A percentile compares a stretch with the other conserved stretches of the same genome.
phyloP scores from a whole-genome alignment of 2,888 invertebrate genomes.

The Stenodema calcarata region DNA sequence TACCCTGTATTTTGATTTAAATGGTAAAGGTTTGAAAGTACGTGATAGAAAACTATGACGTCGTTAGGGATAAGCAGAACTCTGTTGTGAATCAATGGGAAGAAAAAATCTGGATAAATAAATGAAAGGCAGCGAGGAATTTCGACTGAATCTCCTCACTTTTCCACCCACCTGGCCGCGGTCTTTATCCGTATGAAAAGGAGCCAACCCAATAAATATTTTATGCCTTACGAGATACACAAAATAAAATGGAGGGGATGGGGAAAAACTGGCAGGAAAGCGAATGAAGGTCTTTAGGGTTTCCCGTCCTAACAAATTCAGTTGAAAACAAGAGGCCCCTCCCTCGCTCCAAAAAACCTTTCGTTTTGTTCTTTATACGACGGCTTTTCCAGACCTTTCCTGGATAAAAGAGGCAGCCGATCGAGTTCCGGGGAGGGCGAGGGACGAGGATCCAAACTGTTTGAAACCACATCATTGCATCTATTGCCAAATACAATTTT shows the following conservation, averaged over 20 bases:
- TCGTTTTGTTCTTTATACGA: not conserved
- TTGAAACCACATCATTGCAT: not conserved
- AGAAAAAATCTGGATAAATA: not conserved
- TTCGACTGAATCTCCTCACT: not conserved
- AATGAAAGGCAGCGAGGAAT: not conserved
- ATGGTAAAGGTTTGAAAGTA: too few relatives aligned
- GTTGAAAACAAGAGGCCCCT: not conserved
- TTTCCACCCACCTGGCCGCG: not conserved
- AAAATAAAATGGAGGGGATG: not conserved
- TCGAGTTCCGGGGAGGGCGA: not conserved
- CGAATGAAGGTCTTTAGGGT: not conserved
- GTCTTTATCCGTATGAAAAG: not conserved
- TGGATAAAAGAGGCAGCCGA: not conserved
- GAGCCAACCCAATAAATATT: slow-evolving; percentile 3
- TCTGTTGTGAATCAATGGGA: not conserved
- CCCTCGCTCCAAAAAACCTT: not conserved
- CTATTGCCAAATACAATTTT: slow-evolving; percentile 2
- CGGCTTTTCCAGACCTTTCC: not conserved
- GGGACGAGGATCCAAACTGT: not conserved
- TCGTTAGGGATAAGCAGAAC: not conserved
- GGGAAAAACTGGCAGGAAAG: not conserved
- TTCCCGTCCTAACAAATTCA: slow-evolving; percentile 5
- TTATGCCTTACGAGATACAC: not conserved
- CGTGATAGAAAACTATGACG: too few relatives aligned
- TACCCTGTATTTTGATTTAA: too few relatives aligned